Evolutionary conservation across 2,113 vertebrate species (phyloP), one percentile per base, ranked within the genome.

Genomic region (Aegypius monachus): DNA sequence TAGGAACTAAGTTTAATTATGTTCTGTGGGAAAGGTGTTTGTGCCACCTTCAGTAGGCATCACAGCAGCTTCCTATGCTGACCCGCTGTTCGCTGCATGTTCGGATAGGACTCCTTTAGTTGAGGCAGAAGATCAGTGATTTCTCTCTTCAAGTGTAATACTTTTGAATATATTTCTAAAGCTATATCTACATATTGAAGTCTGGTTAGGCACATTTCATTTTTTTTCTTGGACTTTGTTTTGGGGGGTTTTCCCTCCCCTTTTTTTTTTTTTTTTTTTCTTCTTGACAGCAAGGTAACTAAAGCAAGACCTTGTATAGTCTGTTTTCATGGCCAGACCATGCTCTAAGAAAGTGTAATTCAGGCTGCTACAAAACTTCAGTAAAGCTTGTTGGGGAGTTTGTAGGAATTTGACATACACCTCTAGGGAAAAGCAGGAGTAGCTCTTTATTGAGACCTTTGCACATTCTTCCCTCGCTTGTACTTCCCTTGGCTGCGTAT

Each of bases 161-260:
- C 7, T n/a, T 81, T 13, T 20, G 11, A 63, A n/a, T 72, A 11
- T 17, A 58, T 63, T 82, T 53, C 29, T 74, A 65, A 86, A 79
- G 7, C 7, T 42, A 3, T 65, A 34, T 13, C 11, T 79, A 19
- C 4, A 10, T 67, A 36, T 10, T 31, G 23, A 63, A 55, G 16
- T 48, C n/a, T 45, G 53, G 20, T 23, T 25, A 77, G 10, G 25
- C 3, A 47, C 29, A 50, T 81, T 50, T 62, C 8, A 11, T 47
- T 75, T 79, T 67, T 67, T 53, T 7, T 2, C 10, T 82, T n/a
- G 13, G 55, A 43, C 18, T 75, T 89, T 32, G 9, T 12, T 65
- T 58, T 22, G 7, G 0, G 15, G 0, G 12, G 62, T 32, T 8
- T 17, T 0, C 9, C 7, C 5, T 8, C 4, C 20, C 11, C 26